These are phyloP conservation scores for Pyxicephalus adspersus DNA, from an alignment of 2,113 vertebrate species.

Conservation along the genomic window DNA sequence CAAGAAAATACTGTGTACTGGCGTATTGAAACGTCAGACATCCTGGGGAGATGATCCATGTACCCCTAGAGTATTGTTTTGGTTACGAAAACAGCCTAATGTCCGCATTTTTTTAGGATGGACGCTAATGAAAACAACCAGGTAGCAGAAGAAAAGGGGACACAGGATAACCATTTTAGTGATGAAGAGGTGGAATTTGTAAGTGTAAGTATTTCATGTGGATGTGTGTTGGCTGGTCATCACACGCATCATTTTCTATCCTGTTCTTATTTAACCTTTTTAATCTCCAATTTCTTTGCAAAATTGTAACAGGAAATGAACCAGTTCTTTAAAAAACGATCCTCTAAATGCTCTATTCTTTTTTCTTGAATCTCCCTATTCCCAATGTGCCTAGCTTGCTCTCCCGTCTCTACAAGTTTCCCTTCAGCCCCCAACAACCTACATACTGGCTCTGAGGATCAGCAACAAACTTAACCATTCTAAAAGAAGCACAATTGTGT, in stretches of 20 bases:
- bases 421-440: too few species aligned
- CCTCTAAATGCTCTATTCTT: neutral
- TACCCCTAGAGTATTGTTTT: conserved; percentile 70
- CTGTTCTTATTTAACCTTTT: too few species aligned
- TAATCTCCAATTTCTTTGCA: too few species aligned
- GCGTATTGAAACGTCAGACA: too few species aligned
- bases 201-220: conserved; percentile 66
- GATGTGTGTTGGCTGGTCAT: neutral
- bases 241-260: neutral
- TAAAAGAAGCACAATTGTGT: too few species aligned
- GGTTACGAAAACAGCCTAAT: neutral
- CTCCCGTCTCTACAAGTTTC: too few species aligned
- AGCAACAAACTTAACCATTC: too few species aligned
- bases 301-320: too few species aligned
- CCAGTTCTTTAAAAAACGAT: too few species aligned
- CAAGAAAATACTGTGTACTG: too few species aligned
- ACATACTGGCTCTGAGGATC: too few species aligned
- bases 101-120: neutral
- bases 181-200: conserved; percentile 77
- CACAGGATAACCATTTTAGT: conserved; percentile 58
- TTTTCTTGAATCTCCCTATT: neutral
- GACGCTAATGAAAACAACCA: conserved; percentile 42
- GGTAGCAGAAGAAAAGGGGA: neutral
- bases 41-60: too few species aligned
- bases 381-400: neutral